Base-by-base conservation (phyloP, 2,888 invertebrate genomes). In the Microchrysa polita region DNA sequence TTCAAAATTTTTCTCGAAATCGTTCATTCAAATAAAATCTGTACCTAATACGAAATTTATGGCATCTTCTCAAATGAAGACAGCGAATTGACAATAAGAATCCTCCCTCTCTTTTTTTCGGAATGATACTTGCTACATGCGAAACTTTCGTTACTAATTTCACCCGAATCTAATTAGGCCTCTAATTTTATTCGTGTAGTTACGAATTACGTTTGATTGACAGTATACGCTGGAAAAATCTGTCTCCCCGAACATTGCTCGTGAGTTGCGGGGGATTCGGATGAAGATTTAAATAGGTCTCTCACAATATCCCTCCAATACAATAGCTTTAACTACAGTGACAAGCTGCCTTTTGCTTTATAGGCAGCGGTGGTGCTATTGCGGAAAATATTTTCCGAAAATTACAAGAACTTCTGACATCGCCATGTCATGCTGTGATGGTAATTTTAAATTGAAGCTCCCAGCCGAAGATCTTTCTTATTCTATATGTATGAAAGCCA, bases 121-220 rank as follows among this genome's bases (percentile, higher is more conserved):
- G n/a, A 23, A 27, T 59, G 59, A 59, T 59, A 59, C 59, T 14
- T 14, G 23, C 59, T 59, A 59, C 59, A 23, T 14, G 23, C 59
- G 22, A 59, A 59, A 59, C 23, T 59, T 69, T 57, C 57, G 55
- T 22, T 55, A 57, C 69, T 55, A 57, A 55, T 69, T 52, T 34
- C n/a, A n/a, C 55, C 42, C 40, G 23, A 69, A 69, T 69, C 69
- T 69, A 69, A 69, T 69, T 57, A 57, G n/a, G 16, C 7, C 27
- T 69, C 55, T 69, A 69, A 69, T 57, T 69, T 69, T 55, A 69
- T 69, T 69, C 57, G 69, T 69, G 69, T 69, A 69, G 69, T 20
- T 40, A 23, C 67, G 27, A 67, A 67, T 67, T 55, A 67, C 40
- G 42, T 57, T 55, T 69, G 69, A 69, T 69, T 69, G 69, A 57